These are phyloP conservation scores for Ptyas mucosa DNA, from an alignment of 2,113 vertebrate species.

Conservation along the genomic window DNA sequence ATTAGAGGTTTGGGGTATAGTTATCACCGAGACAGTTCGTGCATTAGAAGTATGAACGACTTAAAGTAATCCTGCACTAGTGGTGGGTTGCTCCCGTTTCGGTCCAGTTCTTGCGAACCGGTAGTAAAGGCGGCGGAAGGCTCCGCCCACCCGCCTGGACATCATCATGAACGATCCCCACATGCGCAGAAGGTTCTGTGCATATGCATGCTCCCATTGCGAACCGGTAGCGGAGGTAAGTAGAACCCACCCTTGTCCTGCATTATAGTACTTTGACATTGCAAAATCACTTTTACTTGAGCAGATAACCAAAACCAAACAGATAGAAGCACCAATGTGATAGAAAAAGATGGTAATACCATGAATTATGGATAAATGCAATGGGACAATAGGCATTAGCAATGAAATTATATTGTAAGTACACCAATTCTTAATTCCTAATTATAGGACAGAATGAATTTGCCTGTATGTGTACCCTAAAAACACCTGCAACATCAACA, in stretches of 20 bases:
- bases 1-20: neutral
- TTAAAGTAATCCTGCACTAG: neutral
- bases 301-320: neutral
- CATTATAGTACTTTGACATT: neutral
- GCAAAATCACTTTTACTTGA: neutral
- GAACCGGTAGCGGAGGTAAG: too few species aligned
- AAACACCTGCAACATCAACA: neutral
- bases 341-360: neutral
- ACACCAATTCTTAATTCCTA: neutral
- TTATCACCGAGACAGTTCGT: neutral
- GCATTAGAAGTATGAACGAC: neutral
- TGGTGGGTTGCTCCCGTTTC: too few species aligned
- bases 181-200: too few species aligned
- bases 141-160: too few species aligned
- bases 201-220: too few species aligned
- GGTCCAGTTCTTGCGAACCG: too few species aligned
- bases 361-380: neutral
- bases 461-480: neutral
- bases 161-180: too few species aligned
- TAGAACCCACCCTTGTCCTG: too few species aligned
- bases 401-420: conserved; percentile 1
- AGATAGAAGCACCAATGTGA: neutral
- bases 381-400: neutral
- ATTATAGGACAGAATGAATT: neutral
- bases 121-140: too few species aligned